Conservation (phyloP, 2,888 invertebrate genomes). For the Trachelus tabidus region DNA sequence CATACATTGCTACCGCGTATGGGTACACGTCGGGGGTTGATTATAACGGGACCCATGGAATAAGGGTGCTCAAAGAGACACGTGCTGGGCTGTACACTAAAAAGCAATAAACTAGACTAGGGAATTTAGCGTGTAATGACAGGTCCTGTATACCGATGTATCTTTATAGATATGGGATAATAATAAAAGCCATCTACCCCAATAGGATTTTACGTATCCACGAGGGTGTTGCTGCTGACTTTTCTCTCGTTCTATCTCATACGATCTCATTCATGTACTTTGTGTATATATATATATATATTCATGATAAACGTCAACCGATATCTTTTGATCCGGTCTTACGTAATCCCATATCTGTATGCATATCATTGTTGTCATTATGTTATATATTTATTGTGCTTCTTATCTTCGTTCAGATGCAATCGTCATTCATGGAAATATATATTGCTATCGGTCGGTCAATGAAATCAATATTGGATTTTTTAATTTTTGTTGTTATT, state of each 20-base stretch:
- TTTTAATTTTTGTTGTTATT: too few species aligned
- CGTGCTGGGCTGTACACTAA: constrained; percentile 53
- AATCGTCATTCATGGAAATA: not conserved
- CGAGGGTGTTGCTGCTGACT: too few species aligned
- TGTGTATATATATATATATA: constrained; percentile 21
- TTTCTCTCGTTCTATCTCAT: too few species aligned
- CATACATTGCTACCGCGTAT: too few species aligned
- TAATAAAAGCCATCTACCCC: constrained; percentile 47
- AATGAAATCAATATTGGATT: not conserved
- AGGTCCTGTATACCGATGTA: constrained; percentile 47
- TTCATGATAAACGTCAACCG: constrained; percentile 38
- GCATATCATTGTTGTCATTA: too few species aligned
- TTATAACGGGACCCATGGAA: not conserved
- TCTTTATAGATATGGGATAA: constrained; percentile 37
- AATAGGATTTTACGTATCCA: constrained; percentile 19
- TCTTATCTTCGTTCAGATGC: too few species aligned
- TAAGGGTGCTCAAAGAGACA: constrained; percentile 29
- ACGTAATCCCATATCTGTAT: not conserved
- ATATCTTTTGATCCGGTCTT: constrained; percentile 22
- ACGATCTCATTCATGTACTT: too few species aligned
- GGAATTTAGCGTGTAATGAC: constrained; percentile 45
- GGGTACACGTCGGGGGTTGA: too few species aligned
- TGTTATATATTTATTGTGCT: too few species aligned
- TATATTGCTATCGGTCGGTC: not conserved
- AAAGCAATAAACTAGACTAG: constrained; percentile 57